A percentile compares a stretch with the other conserved stretches of the same genome.
Conservation (phyloP, 2,113 vertebrate species). For the Upupa epops region DNA sequence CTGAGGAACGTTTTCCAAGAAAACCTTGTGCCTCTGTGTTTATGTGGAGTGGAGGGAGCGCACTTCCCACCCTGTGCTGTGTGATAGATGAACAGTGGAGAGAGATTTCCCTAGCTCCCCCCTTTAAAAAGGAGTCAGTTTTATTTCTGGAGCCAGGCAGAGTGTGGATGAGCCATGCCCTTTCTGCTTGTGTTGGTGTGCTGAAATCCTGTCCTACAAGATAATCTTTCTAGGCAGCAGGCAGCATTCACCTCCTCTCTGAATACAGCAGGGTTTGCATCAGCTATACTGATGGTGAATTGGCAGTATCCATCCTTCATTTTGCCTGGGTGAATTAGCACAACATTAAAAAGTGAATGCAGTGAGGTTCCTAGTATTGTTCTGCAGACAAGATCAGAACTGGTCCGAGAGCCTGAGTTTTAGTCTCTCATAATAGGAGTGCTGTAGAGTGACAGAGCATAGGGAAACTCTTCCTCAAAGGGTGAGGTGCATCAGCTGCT, state of each 20-base stretch:
- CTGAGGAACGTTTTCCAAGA: neutral
- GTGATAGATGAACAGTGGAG: neutral
- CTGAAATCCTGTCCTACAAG: neutral
- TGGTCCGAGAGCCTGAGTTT: neutral
- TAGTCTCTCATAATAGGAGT: neutral
- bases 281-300: neutral
- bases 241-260: neutral
- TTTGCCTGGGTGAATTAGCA: neutral
- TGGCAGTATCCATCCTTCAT: neutral
- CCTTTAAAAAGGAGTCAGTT: neutral
- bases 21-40: neutral
- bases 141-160: neutral
- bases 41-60: neutral
- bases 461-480: neutral
- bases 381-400: neutral
- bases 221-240: neutral
- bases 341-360: no score
- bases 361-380: neutral
- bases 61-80: neutral
- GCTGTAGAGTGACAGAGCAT: neutral
- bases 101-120: neutral
- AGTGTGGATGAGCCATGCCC: neutral
- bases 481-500: neutral
- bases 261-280: rapidly evolving
- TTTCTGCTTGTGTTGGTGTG: neutral